Evolutionary conservation across 2,113 vertebrate species (phyloP), one percentile per base, ranked within the genome.

Genomic region (Ophiodon elongatus): DNA sequence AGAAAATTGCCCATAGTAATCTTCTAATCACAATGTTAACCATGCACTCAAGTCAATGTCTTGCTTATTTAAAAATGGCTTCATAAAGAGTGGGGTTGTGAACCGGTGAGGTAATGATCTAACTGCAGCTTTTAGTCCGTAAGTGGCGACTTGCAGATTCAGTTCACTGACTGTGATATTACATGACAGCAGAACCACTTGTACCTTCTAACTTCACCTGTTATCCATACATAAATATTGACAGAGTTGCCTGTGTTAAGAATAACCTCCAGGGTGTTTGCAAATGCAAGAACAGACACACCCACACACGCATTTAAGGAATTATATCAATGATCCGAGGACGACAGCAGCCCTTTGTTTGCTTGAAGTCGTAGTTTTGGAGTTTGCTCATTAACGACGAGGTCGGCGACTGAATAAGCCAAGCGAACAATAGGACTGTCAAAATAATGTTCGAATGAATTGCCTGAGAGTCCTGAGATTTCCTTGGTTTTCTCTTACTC

Each of bases 311-410:
- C 59, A 73, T 25, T 72, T 7, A 79, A 66, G 60, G 60, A 76
- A 69, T 70, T 64, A 59, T 41, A 47, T 80, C 35, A 76, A 31
- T 76, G 64, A 21, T 65, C 78, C 65, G 75, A 76, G 13, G 10
- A 71, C 43, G 77, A 81, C 67, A 71, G 70, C 50, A 54, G 47
- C 65, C 76, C 70, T 66, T 57, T 80, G 25, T 82, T 71, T 71
- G 43, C 76, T 79, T 50, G 31, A 41, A 72, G 82, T 33, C 66
- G 64, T 85, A 50, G 64, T 67, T 79, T 60, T 56, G 71, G 56
- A 37, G 9, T 67, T 43, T 70, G 56, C 43, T 67, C 67, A 81
- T 85, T 71, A 11, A 52, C n/a, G 3, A 47, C 27, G 27, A 50
- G 29, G 6, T 17, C 52, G 4, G 15, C 68, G 63, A 52, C n/a